Conservation (phyloP, 2,797 vertebrate species). For the Odontamblyopus lacepedii region DNA sequence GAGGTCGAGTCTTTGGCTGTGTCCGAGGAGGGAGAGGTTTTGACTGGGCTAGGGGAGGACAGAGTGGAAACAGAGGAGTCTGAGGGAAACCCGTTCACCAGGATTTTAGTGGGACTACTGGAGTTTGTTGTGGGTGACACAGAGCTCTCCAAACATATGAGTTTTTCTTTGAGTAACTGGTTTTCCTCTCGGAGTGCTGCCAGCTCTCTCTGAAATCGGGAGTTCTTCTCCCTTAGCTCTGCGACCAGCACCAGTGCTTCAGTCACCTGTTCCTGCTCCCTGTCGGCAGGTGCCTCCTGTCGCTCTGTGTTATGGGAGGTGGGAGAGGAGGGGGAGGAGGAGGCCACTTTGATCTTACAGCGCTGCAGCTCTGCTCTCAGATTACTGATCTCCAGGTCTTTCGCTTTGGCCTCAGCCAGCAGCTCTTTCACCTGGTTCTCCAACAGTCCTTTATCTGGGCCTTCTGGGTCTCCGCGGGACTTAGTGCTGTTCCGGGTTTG, state of each 20-base stretch:
- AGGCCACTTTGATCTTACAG: constrained; percentile 77
- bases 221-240: constrained; percentile 88
- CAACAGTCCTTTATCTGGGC: constrained; percentile 80
- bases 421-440: constrained; percentile 94
- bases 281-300: constrained; percentile 61
- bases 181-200: constrained; percentile 88
- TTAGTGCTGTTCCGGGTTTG: constrained; percentile 81
- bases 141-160: constrained; percentile 84
- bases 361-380: constrained; percentile 90
- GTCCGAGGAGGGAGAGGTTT: constrained; percentile 84
- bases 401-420: constrained; percentile 91
- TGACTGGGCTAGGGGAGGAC: constrained; percentile 60
- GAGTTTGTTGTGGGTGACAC: constrained; percentile 75
- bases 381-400: constrained; percentile 92
- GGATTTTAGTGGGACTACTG: constrained; percentile 61
- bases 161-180: constrained; percentile 86
- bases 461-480: constrained; percentile 82
- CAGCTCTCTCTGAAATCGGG: constrained; percentile 87
- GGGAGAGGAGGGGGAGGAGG: constrained; percentile 48
- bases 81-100: constrained; percentile 62
- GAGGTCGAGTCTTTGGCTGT: constrained; percentile 89
- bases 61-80: constrained; percentile 50
- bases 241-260: constrained; percentile 81
- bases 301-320: constrained; percentile 35
- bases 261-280: constrained; percentile 60